Conservation (phyloP, 2,888 invertebrate genomes). For the Eupithecia insigniata region DNA sequence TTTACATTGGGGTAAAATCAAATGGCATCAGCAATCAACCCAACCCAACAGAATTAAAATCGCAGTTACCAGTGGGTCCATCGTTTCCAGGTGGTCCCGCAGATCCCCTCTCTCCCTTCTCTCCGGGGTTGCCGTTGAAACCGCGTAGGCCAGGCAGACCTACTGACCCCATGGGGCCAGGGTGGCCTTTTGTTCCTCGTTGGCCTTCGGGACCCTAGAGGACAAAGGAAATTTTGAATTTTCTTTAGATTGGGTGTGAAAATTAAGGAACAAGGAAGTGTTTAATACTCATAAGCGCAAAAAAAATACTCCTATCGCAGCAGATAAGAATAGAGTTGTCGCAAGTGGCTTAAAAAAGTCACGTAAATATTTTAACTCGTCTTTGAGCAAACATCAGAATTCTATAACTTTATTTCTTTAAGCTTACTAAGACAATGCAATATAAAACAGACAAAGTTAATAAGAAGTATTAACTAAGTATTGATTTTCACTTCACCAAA, state of each 20-base stretch:
- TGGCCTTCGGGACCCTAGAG: constrained; percentile 86
- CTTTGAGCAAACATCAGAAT: background rate
- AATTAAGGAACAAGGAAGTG: background rate
- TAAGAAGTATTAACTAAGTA: too few species aligned
- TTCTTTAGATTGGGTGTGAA: background rate
- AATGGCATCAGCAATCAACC: background rate
- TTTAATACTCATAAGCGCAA: background rate
- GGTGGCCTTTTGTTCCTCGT: constrained; percentile 88
- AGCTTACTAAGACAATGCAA: too few species aligned
- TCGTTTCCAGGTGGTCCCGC: constrained; percentile 89
- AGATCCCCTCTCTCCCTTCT: constrained; percentile 90
- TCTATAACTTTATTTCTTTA: too few species aligned
- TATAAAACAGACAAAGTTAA: too few species aligned
- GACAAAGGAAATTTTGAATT: background rate
- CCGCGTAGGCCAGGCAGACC: constrained; percentile 89
- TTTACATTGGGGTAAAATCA: background rate
- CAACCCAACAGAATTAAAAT: background rate
- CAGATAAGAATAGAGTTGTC: too few species aligned
- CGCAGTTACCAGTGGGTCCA: constrained; percentile 86
- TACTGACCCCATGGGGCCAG: constrained; percentile 88
- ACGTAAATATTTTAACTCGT: background rate
- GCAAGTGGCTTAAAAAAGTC: background rate
- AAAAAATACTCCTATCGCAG: too few species aligned
- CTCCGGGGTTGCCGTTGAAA: constrained; percentile 86
- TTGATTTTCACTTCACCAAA: too few species aligned